A percentile compares a stretch with the other conserved stretches of the same genome.
These are phyloP conservation scores for Coracias cyanogaster DNA, from an alignment of 2,797 vertebrate species.

Conservation along the genomic window DNA sequence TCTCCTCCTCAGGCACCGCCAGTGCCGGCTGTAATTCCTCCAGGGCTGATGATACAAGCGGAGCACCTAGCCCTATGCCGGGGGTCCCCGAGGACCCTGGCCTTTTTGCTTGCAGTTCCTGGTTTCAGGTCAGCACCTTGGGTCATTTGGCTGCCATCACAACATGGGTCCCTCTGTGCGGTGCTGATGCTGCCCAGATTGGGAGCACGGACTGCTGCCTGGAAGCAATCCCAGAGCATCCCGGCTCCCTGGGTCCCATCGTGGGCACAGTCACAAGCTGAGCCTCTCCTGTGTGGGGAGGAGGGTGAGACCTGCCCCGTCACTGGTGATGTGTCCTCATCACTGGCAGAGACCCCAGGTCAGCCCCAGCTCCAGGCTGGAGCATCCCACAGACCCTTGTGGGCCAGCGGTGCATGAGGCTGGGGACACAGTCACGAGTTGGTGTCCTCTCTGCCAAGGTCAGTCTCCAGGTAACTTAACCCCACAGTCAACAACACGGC, in stretches of 20 bases:
- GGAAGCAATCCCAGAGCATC: neutral
- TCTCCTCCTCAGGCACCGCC: rapidly evolving
- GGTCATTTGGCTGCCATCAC: rapidly evolving
- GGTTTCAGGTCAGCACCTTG: rapidly evolving
- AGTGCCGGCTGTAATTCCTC: neutral
- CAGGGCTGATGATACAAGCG: rapidly evolving
- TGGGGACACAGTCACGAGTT: neutral
- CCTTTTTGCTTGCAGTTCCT: neutral
- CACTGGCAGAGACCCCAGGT: neutral
- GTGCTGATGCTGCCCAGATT: rapidly evolving
- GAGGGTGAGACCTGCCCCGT: neutral
- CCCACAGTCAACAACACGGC: slow-evolving; percentile 44
- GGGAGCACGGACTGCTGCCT: rapidly evolving
- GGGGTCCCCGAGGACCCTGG: neutral
- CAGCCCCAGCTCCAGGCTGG: neutral
- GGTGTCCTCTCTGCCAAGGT: neutral
- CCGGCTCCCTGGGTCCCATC: neutral
- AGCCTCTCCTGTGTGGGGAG: neutral
- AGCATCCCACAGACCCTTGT: neutral
- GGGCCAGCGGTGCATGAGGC: neutral
- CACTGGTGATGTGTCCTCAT: neutral
- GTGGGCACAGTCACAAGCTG: neutral
- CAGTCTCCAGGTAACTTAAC: slow-evolving; percentile 46
- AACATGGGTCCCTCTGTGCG: rapidly evolving
- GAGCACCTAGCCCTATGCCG: rapidly evolving